These are phyloP conservation scores for Brachyopa scutellaris DNA, from an alignment of 2,888 invertebrate genomes.

Conservation along the genomic window DNA sequence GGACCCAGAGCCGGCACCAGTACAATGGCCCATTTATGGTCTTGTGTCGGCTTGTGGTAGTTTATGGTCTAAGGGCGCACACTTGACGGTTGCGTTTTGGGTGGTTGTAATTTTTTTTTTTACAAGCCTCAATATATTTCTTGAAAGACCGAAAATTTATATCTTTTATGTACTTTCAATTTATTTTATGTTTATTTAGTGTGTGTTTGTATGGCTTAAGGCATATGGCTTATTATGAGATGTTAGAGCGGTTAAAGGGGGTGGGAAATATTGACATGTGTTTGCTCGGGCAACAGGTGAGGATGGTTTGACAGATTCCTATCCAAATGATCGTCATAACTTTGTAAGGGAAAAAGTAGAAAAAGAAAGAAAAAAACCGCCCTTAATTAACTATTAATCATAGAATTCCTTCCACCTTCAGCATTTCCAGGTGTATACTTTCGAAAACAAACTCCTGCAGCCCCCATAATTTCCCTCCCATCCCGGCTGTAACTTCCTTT, in stretches of 20 bases:
- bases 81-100: conserved; percentile 29
- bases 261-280: conserved; percentile 14
- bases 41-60: neutral
- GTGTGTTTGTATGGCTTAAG: conserved; percentile 56
- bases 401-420: conserved; percentile 14
- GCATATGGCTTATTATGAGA: conserved; percentile 56
- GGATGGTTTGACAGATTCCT: too few species aligned
- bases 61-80: conserved; percentile 6
- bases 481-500: conserved; percentile 39
- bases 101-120: conserved; percentile 35
- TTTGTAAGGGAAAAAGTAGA: too few species aligned
- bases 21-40: conserved; percentile 58
- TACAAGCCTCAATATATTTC: conserved; percentile 50
- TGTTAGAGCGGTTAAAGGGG: too few species aligned
- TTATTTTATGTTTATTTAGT: conserved; percentile 71
- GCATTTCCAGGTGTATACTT: neutral
- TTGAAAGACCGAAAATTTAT: conserved; percentile 51
- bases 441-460: conserved; percentile 9
- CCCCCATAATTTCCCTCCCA: neutral
- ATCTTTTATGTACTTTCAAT: conserved; percentile 70
- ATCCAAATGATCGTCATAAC: too few species aligned
- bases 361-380: conserved; percentile 4
- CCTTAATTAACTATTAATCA: conserved; percentile 65
- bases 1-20: conserved; percentile 6
- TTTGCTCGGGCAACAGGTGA: conserved; percentile 31